Evolutionary conservation across 2,113 vertebrate genomes (phyloP).

Genomic region (Nothoprocta pentlandii): DNA sequence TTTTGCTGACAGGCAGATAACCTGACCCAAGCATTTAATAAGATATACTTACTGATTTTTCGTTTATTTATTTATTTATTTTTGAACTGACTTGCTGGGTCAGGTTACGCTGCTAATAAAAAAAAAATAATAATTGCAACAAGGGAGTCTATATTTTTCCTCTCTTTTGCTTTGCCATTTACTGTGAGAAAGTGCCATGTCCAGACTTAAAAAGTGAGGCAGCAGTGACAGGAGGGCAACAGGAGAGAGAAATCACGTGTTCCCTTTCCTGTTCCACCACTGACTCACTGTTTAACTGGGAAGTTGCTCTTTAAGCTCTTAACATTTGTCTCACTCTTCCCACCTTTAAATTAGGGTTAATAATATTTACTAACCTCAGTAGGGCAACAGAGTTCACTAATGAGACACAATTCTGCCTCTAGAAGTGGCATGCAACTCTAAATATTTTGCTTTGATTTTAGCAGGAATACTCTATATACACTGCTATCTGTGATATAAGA

Average conservation of each 20-base stretch:
- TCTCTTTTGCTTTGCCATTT: background rate
- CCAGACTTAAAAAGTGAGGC: background rate
- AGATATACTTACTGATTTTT: constrained; percentile 48
- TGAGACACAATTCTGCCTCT: background rate
- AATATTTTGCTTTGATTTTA: background rate
- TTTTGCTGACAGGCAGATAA: constrained; percentile 55
- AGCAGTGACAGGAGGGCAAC: background rate
- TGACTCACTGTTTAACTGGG: background rate
- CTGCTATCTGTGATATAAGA: background rate
- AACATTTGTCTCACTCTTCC: background rate
- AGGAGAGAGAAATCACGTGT: background rate
- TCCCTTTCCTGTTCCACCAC: background rate
- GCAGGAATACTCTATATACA: background rate
- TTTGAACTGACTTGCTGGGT: background rate
- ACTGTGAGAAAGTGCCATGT: background rate
- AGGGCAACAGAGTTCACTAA: background rate
- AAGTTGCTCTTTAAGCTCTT: background rate
- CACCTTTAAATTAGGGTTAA: background rate
- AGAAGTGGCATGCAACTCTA: background rate
- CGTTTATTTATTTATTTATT: background rate
- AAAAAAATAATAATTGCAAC: background rate
- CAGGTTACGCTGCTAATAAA: background rate
- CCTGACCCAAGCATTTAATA: constrained; percentile 57
- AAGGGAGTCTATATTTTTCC: background rate
- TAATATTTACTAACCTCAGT: background rate